Conservation (phyloP, 2,888 invertebrate species). For the Cosmorhoe ocellata region DNA sequence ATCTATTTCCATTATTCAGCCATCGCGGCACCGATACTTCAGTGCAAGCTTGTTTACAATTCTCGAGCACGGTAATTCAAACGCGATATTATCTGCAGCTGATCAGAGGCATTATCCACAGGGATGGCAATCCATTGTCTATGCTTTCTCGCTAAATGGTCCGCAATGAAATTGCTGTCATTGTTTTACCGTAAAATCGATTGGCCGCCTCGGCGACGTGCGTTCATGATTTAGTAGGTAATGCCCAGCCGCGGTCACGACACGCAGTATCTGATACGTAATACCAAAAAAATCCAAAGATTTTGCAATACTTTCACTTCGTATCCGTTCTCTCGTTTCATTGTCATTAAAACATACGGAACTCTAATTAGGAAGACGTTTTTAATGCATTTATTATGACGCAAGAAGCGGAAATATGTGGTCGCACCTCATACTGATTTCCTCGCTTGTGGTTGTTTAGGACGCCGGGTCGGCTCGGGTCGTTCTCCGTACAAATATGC, state of each 20-base stretch:
- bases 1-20: no score
- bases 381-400: slow-evolving; percentile 16
- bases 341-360: slow-evolving; percentile 27
- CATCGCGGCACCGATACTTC: no score
- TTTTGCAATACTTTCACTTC: slow-evolving; percentile 41
- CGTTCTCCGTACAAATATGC: slow-evolving; percentile 12
- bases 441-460: slow-evolving; percentile 15
- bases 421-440: slow-evolving; percentile 5
- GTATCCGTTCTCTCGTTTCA: slow-evolving; percentile 20
- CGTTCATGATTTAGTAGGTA: slow-evolving; percentile 31
- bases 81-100: neutral
- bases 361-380: slow-evolving; percentile 25
- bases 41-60: no score
- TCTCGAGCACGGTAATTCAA: no score
- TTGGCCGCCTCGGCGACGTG: slow-evolving; percentile 27
- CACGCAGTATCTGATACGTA: no score
- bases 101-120: slow-evolving; percentile 11
- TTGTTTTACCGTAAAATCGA: slow-evolving; percentile 16
- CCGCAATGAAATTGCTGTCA: slow-evolving; percentile 1
- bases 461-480: slow-evolving; percentile 4
- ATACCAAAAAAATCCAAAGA: slow-evolving; percentile 16
- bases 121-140: slow-evolving; percentile 20
- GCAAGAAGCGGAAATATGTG: slow-evolving; percentile 18
- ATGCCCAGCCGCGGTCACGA: slow-evolving; percentile 18
- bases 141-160: slow-evolving; percentile 27